Base-by-base conservation (phyloP, 2,113 vertebrate genomes). In the Xyrauchen texanus region DNA sequence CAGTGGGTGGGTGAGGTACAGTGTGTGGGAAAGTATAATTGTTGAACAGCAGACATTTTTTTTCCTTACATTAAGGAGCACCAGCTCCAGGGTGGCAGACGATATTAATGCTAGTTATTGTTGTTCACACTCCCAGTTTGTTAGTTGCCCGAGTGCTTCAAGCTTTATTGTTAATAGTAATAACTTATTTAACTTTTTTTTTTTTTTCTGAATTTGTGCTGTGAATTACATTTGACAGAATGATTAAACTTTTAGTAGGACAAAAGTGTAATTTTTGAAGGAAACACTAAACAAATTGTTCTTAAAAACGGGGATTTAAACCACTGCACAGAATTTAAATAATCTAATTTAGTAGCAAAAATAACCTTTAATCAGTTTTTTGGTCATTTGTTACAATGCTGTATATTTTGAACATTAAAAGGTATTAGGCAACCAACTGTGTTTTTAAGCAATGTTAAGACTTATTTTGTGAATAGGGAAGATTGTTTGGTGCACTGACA, bases 11-110 rank as follows among this genome's bases (percentile, higher is more conserved):
- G 70, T 55, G 6, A 57, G 53, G 53, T 57, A 69, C 42, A 13
- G 13, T 42, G n/a, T 66, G 47, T 67, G 21, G 75, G 84, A 78
- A 8, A 57, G 57, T 70, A 52, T 66, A 10, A 4, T 51, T 83
- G 51, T 82, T 86, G 66, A 42, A 79, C 85, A 83, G 84, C 85
- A 66, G 34, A 65, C 51, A 69, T 65, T 87, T 34, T 34, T 90
- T 84, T 92, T 93, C 92, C 92, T 93, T 92, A 92, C 90, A 92
- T 90, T 92, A 93, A 91, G 88, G 92, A 89, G 80, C 46, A 57
- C 34, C 7, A 60, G 61, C 77, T 83, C 66, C 13, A 81, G 68
- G 44, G 65, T 81, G 87, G 86, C 85, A 68, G 81, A 76, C 57
- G 46, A 80, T 77, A 82, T 84, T 84, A 71, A 79, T 69, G 67